These are phyloP conservation scores for Synodontis membranacea DNA, from an alignment of 2,113 vertebrate species.

Conservation along the genomic window DNA sequence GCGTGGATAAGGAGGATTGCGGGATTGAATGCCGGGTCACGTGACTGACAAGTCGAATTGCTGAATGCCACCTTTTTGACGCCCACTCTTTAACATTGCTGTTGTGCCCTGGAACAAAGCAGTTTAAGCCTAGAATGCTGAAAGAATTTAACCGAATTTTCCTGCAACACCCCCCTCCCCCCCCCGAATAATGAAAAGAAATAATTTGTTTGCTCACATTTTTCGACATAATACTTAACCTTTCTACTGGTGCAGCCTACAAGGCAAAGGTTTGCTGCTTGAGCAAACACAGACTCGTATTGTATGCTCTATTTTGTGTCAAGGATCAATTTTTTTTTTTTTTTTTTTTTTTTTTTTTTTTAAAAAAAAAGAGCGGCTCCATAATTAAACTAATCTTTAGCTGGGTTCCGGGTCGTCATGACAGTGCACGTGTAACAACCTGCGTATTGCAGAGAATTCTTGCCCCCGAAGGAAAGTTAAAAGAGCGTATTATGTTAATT, in stretches of 20 bases:
- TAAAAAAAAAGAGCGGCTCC: neutral
- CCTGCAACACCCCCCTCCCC: too few relatives aligned
- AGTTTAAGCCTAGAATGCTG: neutral
- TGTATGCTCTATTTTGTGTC: conserved; percentile 26
- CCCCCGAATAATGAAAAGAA: neutral
- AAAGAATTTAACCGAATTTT: neutral
- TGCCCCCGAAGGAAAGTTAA: neutral
- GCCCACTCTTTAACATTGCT: neutral
- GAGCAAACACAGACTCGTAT: conserved; percentile 11
- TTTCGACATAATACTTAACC: conserved; percentile 12
- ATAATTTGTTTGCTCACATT: conserved; percentile 4
- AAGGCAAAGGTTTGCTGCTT: neutral
- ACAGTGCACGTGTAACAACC: conserved; percentile 12
- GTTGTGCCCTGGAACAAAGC: neutral
- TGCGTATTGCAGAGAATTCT: conserved; percentile 23
- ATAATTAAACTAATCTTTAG: conserved; percentile 31
- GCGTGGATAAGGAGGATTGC: neutral
- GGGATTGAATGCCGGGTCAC: neutral
- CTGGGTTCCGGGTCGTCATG: neutral
- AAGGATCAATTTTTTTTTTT: neutral
- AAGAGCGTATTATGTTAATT: conserved; percentile 42
- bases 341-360: neutral
- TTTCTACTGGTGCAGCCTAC: conserved; percentile 5
- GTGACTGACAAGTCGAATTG: neutral
- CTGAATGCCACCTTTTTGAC: neutral